These are phyloP conservation scores for Hedychridium roseum DNA, from an alignment of 2,888 invertebrate genomes.

Conservation along the genomic window DNA sequence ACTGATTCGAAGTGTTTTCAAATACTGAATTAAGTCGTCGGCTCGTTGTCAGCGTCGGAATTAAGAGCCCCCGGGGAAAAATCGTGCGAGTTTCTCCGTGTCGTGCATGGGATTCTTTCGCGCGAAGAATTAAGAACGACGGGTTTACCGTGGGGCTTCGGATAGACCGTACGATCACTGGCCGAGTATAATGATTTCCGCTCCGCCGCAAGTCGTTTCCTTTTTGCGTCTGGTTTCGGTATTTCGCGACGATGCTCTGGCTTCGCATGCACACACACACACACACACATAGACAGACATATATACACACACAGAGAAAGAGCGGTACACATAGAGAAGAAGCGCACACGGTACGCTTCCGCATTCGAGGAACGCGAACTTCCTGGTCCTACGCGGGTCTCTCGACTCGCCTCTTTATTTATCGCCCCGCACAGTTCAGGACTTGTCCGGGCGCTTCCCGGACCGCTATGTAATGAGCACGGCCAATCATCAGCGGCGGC, in stretches of 20 bases:
- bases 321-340: no score
- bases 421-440: constrained; percentile 43
- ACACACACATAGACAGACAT: neutral
- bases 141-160: neutral
- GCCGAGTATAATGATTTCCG: constrained; percentile 34
- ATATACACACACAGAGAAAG: neutral
- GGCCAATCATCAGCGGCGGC: constrained; percentile 29
- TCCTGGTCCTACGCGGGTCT: constrained; percentile 41
- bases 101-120: no score
- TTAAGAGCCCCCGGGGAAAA: no score
- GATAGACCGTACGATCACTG: constrained; percentile 24
- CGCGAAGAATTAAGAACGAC: neutral
- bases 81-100: no score
- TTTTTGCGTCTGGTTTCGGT: constrained; percentile 9
- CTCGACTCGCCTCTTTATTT: constrained; percentile 43
- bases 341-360: constrained; percentile 23
- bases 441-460: constrained; percentile 37
- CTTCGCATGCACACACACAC: no score
- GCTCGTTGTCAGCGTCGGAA: no score
- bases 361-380: constrained; percentile 35
- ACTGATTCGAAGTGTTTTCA: no score
- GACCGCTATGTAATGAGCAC: constrained; percentile 30
- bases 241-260: constrained; percentile 18
- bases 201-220: constrained; percentile 36
- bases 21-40: no score